Percentiles rank a stretch among this genome's conserved stretches.
Conservation (phyloP, 1,140 invertebrate species). For the Octopus bimaculoides region DNA sequence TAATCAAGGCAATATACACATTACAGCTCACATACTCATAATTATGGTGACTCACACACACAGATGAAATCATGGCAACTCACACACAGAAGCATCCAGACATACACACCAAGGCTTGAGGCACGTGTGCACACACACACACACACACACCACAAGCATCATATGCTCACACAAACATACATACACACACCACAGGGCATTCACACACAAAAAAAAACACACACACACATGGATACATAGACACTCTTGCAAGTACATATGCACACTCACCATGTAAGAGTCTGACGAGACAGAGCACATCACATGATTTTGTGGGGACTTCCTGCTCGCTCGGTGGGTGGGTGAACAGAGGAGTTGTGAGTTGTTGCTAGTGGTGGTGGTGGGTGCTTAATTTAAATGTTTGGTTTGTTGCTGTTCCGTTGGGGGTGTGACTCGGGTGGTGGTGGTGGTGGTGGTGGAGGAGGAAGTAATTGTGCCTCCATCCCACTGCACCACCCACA, state of each 20-base stretch:
- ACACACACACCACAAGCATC: neutral
- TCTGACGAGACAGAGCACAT: too few species aligned
- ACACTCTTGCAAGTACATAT: neutral
- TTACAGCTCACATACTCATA: neutral
- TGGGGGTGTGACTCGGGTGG: too few species aligned
- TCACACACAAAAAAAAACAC: neutral
- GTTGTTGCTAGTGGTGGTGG: too few species aligned
- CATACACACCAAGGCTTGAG: neutral
- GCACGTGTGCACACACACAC: neutral
- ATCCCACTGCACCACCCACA: too few species aligned
- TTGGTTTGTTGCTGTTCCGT: too few species aligned
- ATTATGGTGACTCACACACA: neutral
- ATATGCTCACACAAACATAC: neutral
- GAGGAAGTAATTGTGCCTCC: too few species aligned
- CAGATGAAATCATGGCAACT: neutral
- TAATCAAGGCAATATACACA: neutral
- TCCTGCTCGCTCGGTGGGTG: too few species aligned
- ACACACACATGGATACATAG: neutral
- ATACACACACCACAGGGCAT: neutral
- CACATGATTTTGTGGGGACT: too few species aligned
- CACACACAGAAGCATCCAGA: neutral
- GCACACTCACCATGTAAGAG: neutral
- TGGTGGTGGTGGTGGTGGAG: too few species aligned
- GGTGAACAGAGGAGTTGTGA: too few species aligned
- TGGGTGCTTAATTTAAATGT: too few species aligned